phyloP scores from a whole-genome alignment of 2,113 vertebrate species.

The Xiphophorus hellerii region DNA sequence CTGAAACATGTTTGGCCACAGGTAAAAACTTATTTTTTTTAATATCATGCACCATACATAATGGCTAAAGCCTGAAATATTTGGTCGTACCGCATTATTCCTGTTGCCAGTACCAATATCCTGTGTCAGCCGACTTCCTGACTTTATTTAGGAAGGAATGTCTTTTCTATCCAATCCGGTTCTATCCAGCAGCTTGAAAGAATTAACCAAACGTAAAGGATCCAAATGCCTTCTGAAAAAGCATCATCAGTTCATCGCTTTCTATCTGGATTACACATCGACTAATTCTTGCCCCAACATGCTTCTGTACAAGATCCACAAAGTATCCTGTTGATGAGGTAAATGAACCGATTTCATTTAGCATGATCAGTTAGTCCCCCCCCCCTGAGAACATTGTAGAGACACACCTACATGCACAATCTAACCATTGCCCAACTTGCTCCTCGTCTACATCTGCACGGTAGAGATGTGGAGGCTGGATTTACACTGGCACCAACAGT shows the following conservation, averaged over 20 bases:
- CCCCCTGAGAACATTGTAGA: constrained; percentile 73
- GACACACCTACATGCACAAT: constrained; percentile 39
- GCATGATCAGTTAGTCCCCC: constrained; percentile 52
- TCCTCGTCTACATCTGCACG: constrained; percentile 42
- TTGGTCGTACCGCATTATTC: not conserved
- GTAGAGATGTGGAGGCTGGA: constrained; percentile 54
- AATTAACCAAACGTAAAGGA: constrained; percentile 32
- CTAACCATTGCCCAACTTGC: constrained; percentile 35
- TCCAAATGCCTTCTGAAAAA: constrained; percentile 37
- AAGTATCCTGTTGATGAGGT: constrained; percentile 52
- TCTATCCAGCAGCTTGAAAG: constrained; percentile 42
- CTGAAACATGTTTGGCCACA: not conserved
- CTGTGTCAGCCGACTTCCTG: not conserved
- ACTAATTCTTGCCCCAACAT: constrained; percentile 29
- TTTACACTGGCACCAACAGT: constrained; percentile 62
- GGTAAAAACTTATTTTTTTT: not conserved
- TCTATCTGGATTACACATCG: constrained; percentile 39
- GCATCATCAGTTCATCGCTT: constrained; percentile 42
- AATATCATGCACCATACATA: not conserved
- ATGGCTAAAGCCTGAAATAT: constrained; percentile 7
- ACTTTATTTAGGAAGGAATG: constrained; percentile 16
- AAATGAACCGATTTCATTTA: constrained; percentile 53
- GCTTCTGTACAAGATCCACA: constrained; percentile 43
- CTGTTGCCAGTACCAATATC: not conserved
- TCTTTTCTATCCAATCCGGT: constrained; percentile 55